These are phyloP conservation scores for Diglossa cyanea DNA, from an alignment of 2,797 vertebrate species.

Conservation along the genomic window DNA sequence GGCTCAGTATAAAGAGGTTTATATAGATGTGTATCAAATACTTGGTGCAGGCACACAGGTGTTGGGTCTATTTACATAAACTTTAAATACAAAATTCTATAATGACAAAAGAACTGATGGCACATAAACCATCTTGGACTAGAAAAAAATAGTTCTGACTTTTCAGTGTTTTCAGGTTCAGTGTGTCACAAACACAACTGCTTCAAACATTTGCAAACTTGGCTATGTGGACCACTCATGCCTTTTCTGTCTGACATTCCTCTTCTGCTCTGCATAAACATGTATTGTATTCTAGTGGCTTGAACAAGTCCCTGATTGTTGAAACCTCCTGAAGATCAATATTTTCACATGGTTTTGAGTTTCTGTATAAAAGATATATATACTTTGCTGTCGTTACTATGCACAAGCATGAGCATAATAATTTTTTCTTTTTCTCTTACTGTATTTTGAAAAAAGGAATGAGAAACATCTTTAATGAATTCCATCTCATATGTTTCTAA, in stretches of 20 bases:
- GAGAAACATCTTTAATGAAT: neutral
- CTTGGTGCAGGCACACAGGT: neutral
- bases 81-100: neutral
- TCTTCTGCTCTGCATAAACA: neutral
- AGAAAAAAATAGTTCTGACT: neutral
- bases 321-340: neutral
- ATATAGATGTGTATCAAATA: neutral
- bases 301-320: neutral
- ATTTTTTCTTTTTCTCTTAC: neutral
- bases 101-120: neutral
- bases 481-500: neutral
- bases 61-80: neutral
- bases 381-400: fast-evolving
- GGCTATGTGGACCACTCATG: neutral
- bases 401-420: too few relatives aligned
- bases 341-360: neutral
- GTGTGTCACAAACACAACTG: neutral
- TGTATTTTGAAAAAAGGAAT: neutral
- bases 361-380: neutral
- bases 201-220: neutral
- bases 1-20: neutral
- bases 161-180: neutral
- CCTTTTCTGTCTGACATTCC: neutral
- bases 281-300: neutral
- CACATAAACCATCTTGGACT: neutral